These are phyloP conservation scores for Hippocampus barbouri DNA, from an alignment of 2,113 vertebrate genomes.

Conservation along the genomic window DNA sequence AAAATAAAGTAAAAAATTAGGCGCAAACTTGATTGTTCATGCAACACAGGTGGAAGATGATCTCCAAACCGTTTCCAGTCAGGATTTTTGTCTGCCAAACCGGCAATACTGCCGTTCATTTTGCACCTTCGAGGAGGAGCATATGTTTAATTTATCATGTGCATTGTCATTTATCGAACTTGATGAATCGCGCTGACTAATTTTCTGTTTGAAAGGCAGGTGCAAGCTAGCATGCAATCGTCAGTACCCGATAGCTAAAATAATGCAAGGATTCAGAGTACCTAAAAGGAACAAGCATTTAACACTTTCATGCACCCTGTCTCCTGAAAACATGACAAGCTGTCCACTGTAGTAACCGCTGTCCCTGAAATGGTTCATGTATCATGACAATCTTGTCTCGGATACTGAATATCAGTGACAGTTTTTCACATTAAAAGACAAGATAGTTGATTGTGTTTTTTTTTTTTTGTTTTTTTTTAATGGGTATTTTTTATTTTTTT, in stretches of 20 bases:
- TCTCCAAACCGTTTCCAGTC: not conserved
- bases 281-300: too few species aligned
- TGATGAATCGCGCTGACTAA: too few species aligned
- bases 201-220: too few species aligned
- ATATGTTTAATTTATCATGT: not conserved
- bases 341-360: too few species aligned
- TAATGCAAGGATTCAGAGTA: too few species aligned
- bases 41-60: not conserved
- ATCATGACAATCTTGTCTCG: not conserved
- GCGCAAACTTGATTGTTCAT: not conserved
- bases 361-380: not conserved
- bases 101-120: not conserved
- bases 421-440: not conserved
- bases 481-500: not conserved
- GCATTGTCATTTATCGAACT: not conserved
- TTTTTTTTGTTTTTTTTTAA: not conserved
- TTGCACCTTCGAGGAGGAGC: not conserved
- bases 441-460: not conserved
- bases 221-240: not conserved
- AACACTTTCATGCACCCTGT: too few species aligned
- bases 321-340: too few species aligned
- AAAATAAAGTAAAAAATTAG: not conserved
- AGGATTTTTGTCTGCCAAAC: not conserved
- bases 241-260: not conserved
- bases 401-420: not conserved